Percentiles rank a stretch among this genome's conserved stretches.
These are phyloP conservation scores for Biston stratarius DNA, from an alignment of 2,888 invertebrate genomes.

Conservation along the genomic window DNA sequence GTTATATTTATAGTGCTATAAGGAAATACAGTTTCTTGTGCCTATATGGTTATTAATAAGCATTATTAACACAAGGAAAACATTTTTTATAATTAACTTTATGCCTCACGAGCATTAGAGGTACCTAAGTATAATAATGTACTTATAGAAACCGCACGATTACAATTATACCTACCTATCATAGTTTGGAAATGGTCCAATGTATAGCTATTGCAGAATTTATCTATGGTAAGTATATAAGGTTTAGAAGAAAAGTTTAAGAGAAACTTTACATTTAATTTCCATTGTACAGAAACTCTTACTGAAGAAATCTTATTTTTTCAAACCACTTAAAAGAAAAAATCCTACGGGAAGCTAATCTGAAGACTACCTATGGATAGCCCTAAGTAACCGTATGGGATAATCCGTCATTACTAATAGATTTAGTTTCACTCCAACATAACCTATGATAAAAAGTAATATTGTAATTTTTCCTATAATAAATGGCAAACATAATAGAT, in stretches of 20 bases:
- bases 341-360: too few species aligned
- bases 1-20: slow-evolving; percentile 42
- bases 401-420: too few species aligned
- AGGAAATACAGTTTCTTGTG: slow-evolving; percentile 42
- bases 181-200: not conserved
- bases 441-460: too few species aligned
- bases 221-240: not conserved
- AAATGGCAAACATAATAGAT: not conserved
- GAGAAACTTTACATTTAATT: too few species aligned
- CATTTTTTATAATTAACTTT: slow-evolving; percentile 33
- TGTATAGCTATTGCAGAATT: not conserved
- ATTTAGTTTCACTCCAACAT: too few species aligned
- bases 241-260: too few species aligned
- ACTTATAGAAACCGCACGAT: slow-evolving; percentile 11
- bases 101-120: slow-evolving; percentile 26
- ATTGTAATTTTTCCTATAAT: not conserved
- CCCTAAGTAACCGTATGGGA: too few species aligned
- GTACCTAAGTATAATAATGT: not conserved
- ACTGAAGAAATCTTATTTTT: too few species aligned
- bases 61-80: slow-evolving; percentile 38
- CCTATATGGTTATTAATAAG: slow-evolving; percentile 39
- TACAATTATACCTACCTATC: slow-evolving; percentile 2
- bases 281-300: too few species aligned
- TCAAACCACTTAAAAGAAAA: too few species aligned
- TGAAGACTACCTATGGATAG: too few species aligned